Evolutionary conservation across 2,888 invertebrate species (phyloP), one percentile per base, ranked within the genome.

Genomic region (Drosophila mulleri): DNA sequence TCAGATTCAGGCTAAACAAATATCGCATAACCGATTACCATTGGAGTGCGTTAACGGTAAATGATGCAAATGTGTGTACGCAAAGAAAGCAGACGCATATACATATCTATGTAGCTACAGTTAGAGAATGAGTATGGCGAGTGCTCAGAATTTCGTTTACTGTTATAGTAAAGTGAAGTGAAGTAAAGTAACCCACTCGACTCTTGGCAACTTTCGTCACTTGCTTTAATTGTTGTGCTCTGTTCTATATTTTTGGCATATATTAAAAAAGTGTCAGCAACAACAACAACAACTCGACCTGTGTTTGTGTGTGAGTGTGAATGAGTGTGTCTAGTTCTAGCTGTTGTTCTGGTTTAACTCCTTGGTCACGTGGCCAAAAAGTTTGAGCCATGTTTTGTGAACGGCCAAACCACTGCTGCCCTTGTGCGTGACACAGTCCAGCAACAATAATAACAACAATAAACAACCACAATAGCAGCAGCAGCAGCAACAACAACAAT

Each of bases 321-420:
- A 64, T 67, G 53, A 52, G 54, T 63, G 64, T 57, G 57, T 53
- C 67, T 29, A n/a, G 29, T 44, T 23, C 26, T 32, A 42, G 64
- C 66, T 52, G 20, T 57, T 47, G 62, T 72, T 44, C 60, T 78
- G 57, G 67, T 56, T 64, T 54, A 72, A 35, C 41, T 57, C 37
- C 52, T 76, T 83, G 90, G 86, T 90, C 86, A 86, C 89, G 82
- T 90, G 90, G 89, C 74, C 75, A 75, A 77, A 32, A 83, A 83
- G 68, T 83, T 81, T 50, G 64, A 75, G 74, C 72, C 72, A 83
- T 71, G 83, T 80, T 72, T 69, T 71, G 68, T 63, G 64, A 42
- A 42, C 63, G 68, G 11, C 63, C 57, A 35, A 57, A 18, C 59
- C 78, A 74, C 44, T 67, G 88, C 84, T 68, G 61, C 56, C 59